Evolutionary conservation across 2,888 invertebrate species (phyloP).

Genomic region (Apodemia zela): DNA sequence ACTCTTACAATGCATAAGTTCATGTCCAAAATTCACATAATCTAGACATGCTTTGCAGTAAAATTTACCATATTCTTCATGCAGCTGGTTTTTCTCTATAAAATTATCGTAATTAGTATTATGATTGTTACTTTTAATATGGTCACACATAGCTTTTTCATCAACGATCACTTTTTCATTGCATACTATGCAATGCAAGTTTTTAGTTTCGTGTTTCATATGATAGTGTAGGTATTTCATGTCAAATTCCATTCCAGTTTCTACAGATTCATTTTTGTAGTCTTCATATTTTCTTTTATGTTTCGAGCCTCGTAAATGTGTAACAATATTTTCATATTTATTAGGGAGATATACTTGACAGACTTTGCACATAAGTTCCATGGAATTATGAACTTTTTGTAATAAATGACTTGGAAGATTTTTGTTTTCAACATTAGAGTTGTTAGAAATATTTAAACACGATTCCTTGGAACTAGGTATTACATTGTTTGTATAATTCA

Average conservation of each 20-base stretch:
- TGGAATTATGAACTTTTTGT: neutral
- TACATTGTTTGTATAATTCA: neutral
- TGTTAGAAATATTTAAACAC: no score
- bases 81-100: neutral
- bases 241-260: neutral
- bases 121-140: constrained; percentile 2
- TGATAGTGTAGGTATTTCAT: constrained; percentile 3
- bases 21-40: neutral
- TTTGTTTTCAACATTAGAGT: no score
- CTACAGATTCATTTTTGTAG: neutral
- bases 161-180: neutral
- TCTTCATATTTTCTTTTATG: constrained; percentile 13
- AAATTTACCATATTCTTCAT: neutral
- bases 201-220: neutral
- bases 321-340: neutral
- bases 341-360: constrained; percentile 17
- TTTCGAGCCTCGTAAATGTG: constrained; percentile 19
- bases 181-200: neutral
- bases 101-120: neutral
- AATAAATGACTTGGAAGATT: neutral
- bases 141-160: neutral
- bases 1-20: constrained; percentile 12
- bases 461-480: neutral
- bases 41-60: constrained; percentile 3
- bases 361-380: constrained; percentile 17